phyloP scores from a whole-genome alignment of 2,888 invertebrate species.

The Epistrophe eligans region DNA sequence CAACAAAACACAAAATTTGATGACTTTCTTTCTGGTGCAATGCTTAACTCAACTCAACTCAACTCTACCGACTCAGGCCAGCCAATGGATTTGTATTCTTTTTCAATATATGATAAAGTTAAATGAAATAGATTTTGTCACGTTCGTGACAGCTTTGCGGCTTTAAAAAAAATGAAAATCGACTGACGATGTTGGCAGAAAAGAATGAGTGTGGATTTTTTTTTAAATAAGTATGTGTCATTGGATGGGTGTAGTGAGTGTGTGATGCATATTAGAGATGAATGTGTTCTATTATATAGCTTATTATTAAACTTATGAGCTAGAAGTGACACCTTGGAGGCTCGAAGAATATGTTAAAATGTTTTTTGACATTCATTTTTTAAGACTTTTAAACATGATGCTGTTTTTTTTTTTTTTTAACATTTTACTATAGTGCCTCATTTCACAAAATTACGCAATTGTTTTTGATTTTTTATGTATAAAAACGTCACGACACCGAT shows the following conservation, averaged over 20 bases:
- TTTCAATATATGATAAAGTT: constrained; percentile 69
- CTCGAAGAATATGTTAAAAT: background rate
- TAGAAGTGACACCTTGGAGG: constrained; percentile 8
- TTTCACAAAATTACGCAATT: too few relatives aligned
- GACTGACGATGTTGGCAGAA: constrained; percentile 19
- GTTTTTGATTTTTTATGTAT: too few relatives aligned
- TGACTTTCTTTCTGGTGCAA: constrained; percentile 60
- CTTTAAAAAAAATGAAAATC: constrained; percentile 48
- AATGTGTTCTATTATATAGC: background rate
- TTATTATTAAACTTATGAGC: constrained; percentile 22
- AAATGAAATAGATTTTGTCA: constrained; percentile 72
- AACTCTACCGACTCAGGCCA: background rate
- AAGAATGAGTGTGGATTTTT: background rate
- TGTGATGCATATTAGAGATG: background rate
- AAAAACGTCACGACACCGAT: too few relatives aligned
- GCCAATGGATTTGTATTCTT: constrained; percentile 47
- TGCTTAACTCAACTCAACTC: background rate
- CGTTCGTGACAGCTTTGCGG: constrained; percentile 70
- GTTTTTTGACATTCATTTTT: background rate
- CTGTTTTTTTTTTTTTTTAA: too few relatives aligned
- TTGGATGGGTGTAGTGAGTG: background rate
- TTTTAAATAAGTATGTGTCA: constrained; percentile 2
- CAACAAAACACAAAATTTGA: constrained; percentile 62
- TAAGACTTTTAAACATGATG: background rate
- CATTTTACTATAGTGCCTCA: too few relatives aligned